Evolutionary conservation across 2,113 vertebrate genomes (phyloP), one percentile per base, ranked within the genome.

Genomic region (Xyrauchen texanus): DNA sequence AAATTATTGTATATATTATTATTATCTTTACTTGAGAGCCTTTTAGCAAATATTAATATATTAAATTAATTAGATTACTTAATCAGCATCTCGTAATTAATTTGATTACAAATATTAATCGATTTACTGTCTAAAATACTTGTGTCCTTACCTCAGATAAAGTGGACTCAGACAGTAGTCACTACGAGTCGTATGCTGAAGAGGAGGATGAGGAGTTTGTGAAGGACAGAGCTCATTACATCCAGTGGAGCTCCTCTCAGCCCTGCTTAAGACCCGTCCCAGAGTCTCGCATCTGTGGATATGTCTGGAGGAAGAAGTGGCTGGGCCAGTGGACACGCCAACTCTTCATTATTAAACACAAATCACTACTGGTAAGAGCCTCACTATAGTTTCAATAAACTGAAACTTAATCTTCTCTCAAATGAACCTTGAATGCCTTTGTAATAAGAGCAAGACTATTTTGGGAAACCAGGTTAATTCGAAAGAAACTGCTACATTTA

Each of bases 301-400:
- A 94, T 87, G 92, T 96, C 79, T 96, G 94, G 94, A 92, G 92
- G 88, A 94, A 92, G 34, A 94, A 90, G 83, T 95, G 94, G 94
- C 88, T 95, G 9, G 93, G 94, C 0, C 94, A 93, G 83, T 95
- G 95, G 95, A 92, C 83, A 0, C 95, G 94, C 78, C 94, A 96
- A 87, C 93, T 95, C 68, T 95, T 95, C 85, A 89, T 95, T 69
- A 64, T 96, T 84, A 83, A 89, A 52, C 91, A 90, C 10, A 81
- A 90, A 2, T 62, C 34, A 0, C 87, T 95, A 82, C 88, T 95
- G 93, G 95, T 95, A 86, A 89, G 89, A 4, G 21, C 21, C 21
- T 34, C 21, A 34, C 21, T 34, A 34, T 34, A 34, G 21, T 34
- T 34, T 34, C 21, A 34, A 1, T 34, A 34, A 34, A 34, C 21